Evolutionary conservation across 2,888 invertebrate genomes (phyloP), one percentile per base, ranked within the genome.

Genomic region (Drosophila dives): DNA sequence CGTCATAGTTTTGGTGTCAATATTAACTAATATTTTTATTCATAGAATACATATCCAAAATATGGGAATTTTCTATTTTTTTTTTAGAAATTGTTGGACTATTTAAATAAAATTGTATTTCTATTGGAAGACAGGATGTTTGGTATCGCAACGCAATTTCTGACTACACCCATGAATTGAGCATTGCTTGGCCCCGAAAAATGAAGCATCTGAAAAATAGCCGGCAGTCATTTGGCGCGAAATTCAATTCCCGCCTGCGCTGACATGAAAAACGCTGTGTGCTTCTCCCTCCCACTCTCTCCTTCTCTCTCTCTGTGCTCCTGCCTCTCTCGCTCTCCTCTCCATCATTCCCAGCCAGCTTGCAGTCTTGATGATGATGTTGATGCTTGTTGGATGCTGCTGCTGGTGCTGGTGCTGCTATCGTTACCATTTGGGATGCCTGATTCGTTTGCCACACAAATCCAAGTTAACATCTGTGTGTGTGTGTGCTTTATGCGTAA

Each of bases 171-270:
- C 38, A 26, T 55, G 55, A n/a, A 0, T 26, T 17, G 3, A 2
- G 36, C 26, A 36, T 72, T 80, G 59, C 54, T 60, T 73, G 82
- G 67, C 80, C 87, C 74, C 56, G n/a, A 42, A 81, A 86, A 72
- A 80, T 77, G 81, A 80, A 80, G 74, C 87, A 75, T 80, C 81
- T 86, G 85, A 80, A 84, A 89, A 82, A 86, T 81, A 73, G 89
- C 86, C 89, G 75, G 73, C 82, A 86, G 89, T 79, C 85, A 85
- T 87, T 86, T 87, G 86, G 89, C 86, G 86, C 89, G 86, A 89
- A 86, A 86, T 86, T 86, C 85, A 86, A 89, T 86, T 86, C 86
- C 86, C 89, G 87, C 78, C 82, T 84, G 89, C 89, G 89, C 84
- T 89, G 89, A 89, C 87, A 86, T 89, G 86, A 79, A 87, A 88